Percentiles rank a stretch among this genome's conserved stretches.
These are phyloP conservation scores for Napeogenes sylphis DNA, from an alignment of 2,888 invertebrate genomes.

Conservation along the genomic window DNA sequence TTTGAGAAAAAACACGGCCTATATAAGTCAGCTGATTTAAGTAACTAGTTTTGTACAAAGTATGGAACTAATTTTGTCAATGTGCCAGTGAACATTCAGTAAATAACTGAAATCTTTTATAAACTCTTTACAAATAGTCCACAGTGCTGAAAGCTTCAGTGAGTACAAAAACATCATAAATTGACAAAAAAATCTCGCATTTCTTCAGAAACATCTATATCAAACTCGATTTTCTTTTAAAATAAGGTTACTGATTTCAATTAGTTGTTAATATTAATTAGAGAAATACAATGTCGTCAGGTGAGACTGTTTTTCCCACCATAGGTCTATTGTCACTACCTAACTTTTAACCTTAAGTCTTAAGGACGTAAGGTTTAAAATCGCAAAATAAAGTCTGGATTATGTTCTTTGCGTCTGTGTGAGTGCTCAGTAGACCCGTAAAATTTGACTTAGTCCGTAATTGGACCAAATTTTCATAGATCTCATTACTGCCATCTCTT, in stretches of 20 bases:
- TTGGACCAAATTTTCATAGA: conserved; percentile 60
- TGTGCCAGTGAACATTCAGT: too few relatives aligned
- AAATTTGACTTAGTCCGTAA: conserved; percentile 54
- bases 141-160: background rate
- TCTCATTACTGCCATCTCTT: conserved; percentile 64
- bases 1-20: too few relatives aligned
- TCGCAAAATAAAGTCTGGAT: background rate
- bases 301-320: conserved; percentile 73
- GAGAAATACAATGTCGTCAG: conserved; percentile 65
- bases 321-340: conserved; percentile 24
- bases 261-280: conserved; percentile 35
- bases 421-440: conserved; percentile 9
- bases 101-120: too few relatives aligned
- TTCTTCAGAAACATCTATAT: conserved; percentile 10
- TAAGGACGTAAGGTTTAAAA: background rate
- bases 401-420: conserved; percentile 7
- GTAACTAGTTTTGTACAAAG: too few relatives aligned
- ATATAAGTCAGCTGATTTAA: too few relatives aligned
- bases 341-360: background rate
- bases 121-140: too few relatives aligned
- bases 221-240: conserved; percentile 4
- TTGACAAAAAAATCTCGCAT: background rate
- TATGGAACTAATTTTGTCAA: too few relatives aligned
- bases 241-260: conserved; percentile 13
- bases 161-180: conserved; percentile 22